Conservation (phyloP, 2,113 vertebrate species). For the Engraulis encrasicolus region DNA sequence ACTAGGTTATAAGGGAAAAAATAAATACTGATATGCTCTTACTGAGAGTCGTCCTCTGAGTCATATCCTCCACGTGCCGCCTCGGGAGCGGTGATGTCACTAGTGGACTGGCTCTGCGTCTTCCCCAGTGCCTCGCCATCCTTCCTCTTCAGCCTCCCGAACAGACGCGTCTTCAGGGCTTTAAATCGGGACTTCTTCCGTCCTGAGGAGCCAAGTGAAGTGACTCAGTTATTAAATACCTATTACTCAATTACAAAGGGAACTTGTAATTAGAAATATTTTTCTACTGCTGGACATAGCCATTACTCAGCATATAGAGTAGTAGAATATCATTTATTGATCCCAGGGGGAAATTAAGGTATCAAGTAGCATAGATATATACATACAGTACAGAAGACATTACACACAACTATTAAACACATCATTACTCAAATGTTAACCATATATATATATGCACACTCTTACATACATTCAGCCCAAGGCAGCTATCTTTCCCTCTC, state of each 20-base stretch:
- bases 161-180: constrained; percentile 81
- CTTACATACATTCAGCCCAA: too few relatives aligned
- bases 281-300: too few relatives aligned
- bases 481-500: too few relatives aligned
- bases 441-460: too few relatives aligned
- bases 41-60: constrained; percentile 84
- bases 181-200: constrained; percentile 89
- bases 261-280: too few relatives aligned
- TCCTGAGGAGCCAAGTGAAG: constrained; percentile 60
- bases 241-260: background rate
- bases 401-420: too few relatives aligned
- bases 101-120: constrained; percentile 74
- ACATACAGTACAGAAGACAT: too few relatives aligned
- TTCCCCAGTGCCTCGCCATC: constrained; percentile 73
- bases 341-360: background rate
- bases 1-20: too few relatives aligned
- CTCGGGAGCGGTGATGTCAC: constrained; percentile 65
- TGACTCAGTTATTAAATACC: too few relatives aligned
- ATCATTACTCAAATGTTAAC: too few relatives aligned
- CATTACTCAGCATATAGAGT: background rate
- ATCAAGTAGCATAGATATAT: too few relatives aligned
- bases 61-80: constrained; percentile 54
- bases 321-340: background rate
- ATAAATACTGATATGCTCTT: constrained; percentile 61
- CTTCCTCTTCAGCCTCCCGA: constrained; percentile 86